Conservation (phyloP, 2,888 invertebrate genomes). For the Parelbella ahira region DNA sequence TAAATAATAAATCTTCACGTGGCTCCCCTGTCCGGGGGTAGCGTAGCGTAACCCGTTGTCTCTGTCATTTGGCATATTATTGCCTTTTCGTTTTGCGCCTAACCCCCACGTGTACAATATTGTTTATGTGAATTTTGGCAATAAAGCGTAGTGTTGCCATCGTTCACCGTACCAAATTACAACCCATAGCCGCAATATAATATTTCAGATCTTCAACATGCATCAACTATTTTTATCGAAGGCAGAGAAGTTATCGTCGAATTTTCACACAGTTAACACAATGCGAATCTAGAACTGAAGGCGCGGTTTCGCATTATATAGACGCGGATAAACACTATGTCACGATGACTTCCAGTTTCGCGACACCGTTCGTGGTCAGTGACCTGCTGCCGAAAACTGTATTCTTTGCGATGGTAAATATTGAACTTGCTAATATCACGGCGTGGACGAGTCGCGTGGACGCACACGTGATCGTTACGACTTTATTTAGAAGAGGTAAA, state of each 20-base stretch:
- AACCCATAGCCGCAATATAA: no score
- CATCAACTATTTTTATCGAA: no score
- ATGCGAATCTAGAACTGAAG: slow-evolving; percentile 2
- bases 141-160: no score
- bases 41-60: slow-evolving; percentile 1
- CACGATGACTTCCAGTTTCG: slow-evolving; percentile 51
- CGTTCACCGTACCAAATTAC: no score
- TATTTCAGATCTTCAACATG: no score
- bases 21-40: slow-evolving; percentile 1
- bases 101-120: background rate
- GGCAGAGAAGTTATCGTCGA: no score
- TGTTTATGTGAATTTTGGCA: no score
- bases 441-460: no score
- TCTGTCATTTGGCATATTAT: slow-evolving; percentile 12
- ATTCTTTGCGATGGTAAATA: slow-evolving; percentile 41
- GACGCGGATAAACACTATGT: slow-evolving; percentile 42
- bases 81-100: background rate
- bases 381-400: slow-evolving; percentile 47
- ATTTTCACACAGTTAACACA: background rate
- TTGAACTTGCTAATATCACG: slow-evolving; percentile 32
- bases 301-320: no score
- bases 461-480: no score
- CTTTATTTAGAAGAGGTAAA: no score
- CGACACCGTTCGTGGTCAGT: slow-evolving; percentile 54
- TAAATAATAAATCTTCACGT: slow-evolving; percentile 19